These are phyloP conservation scores for Eristalis intricaria DNA, from an alignment of 2,888 invertebrate species.

Conservation along the genomic window DNA sequence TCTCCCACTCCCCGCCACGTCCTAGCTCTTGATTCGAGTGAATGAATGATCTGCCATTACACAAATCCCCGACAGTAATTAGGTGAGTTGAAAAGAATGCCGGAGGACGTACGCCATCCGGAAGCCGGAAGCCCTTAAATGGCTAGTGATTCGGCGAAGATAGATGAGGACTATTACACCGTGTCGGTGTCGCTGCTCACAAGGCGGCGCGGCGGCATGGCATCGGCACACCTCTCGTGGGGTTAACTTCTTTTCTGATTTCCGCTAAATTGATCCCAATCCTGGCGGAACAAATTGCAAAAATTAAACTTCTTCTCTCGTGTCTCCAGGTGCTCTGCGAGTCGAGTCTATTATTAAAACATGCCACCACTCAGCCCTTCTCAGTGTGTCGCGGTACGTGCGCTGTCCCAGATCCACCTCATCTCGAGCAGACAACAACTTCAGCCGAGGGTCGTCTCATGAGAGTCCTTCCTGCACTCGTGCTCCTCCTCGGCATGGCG, in stretches of 20 bases:
- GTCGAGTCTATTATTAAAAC: not conserved
- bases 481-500: not conserved
- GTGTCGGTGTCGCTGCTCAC: not conserved
- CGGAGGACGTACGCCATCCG: not conserved
- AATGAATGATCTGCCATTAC: not conserved
- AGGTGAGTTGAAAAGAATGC: not conserved
- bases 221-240: too few species aligned
- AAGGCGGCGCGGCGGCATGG: too few species aligned
- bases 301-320: not conserved
- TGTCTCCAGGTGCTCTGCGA: not conserved
- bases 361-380: not conserved
- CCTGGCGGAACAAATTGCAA: not conserved
- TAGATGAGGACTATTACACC: not conserved
- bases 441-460: not conserved
- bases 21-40: not conserved
- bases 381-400: too few species aligned
- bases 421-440: not conserved
- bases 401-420: not conserved
- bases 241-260: not conserved
- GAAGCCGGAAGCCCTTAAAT: not conserved
- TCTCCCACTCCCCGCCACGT: too few species aligned
- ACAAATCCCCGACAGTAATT: not conserved
- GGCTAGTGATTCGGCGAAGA: not conserved
- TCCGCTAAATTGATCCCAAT: not conserved
- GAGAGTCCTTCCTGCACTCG: not conserved